Evolutionary conservation across 2,888 invertebrate species (phyloP).

Genomic region (Phymatocera aterrima): DNA sequence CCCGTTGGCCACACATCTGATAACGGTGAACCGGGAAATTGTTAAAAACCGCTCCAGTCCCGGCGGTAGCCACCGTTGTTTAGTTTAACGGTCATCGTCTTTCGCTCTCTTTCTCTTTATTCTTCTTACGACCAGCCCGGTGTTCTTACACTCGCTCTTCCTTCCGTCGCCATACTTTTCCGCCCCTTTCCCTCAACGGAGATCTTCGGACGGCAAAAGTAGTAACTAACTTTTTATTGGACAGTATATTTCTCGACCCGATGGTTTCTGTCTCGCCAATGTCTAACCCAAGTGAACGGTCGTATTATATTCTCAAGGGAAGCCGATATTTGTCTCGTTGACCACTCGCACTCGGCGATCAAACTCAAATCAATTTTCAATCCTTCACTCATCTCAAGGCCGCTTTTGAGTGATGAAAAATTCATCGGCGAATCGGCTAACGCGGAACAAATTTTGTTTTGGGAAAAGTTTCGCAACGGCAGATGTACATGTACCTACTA

Average conservation of each 20-base stretch:
- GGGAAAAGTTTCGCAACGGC: neutral
- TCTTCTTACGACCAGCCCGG: slow-evolving; percentile 34
- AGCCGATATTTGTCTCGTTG: slow-evolving; percentile 47
- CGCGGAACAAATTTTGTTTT: neutral
- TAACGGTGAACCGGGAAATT: slow-evolving; percentile 68
- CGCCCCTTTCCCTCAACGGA: neutral
- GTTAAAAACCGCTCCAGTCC: slow-evolving; percentile 62
- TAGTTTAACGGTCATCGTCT: slow-evolving; percentile 51
- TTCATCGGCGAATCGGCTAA: neutral
- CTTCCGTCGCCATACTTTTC: slow-evolving; percentile 43
- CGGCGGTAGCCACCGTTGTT: slow-evolving; percentile 52
- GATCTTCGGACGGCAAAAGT: slow-evolving; percentile 47
- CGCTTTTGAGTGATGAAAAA: neutral
- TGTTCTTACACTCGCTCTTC: slow-evolving; percentile 15
- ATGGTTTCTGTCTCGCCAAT: slow-evolving; percentile 70
- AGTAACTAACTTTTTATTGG: slow-evolving; percentile 73
- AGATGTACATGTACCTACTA: neutral
- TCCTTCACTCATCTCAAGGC: neutral
- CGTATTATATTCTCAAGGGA: slow-evolving; percentile 65
- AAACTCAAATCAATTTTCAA: slow-evolving; percentile 32
- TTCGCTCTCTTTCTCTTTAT: slow-evolving; percentile 40
- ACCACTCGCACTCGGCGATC: slow-evolving; percentile 20
- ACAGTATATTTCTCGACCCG: slow-evolving; percentile 68
- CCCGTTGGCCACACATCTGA: slow-evolving; percentile 70
- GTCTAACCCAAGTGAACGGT: slow-evolving; percentile 72